These are phyloP conservation scores for Oncorhynchus kisutch DNA, from an alignment of 2,113 vertebrate genomes.

Conservation along the genomic window DNA sequence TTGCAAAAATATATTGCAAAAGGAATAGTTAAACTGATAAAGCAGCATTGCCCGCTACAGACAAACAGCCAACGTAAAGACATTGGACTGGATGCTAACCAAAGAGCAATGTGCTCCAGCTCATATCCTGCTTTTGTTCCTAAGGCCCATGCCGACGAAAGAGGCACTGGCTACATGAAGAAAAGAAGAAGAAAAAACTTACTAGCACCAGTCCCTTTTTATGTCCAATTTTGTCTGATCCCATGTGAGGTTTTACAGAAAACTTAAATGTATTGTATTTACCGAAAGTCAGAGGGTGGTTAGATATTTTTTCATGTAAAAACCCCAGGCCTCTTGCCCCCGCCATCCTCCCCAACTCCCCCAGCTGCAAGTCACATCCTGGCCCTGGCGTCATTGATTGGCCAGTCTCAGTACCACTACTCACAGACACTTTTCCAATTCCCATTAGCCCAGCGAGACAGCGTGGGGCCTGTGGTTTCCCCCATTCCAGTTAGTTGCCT, in stretches of 20 bases:
- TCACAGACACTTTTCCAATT: constrained; percentile 47
- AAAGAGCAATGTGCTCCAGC: not conserved
- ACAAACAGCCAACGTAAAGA: not conserved
- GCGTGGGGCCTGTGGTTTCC: constrained; percentile 72
- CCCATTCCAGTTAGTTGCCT: constrained; percentile 37
- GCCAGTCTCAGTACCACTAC: constrained; percentile 26
- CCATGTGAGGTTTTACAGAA: constrained; percentile 22
- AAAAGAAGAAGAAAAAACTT: not conserved
- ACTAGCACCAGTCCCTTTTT: not conserved
- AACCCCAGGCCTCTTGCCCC: not conserved
- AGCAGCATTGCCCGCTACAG: not conserved
- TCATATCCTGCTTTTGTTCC: not conserved
- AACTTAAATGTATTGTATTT: constrained; percentile 13
- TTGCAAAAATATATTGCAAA: no score
- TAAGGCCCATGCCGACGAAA: not conserved
- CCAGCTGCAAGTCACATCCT: constrained; percentile 6
- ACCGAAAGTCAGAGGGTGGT: constrained; percentile 24
- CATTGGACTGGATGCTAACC: not conserved
- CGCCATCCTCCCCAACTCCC: not conserved
- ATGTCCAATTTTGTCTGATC: not conserved
- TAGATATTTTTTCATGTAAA: constrained; percentile 19
- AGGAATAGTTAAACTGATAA: not conserved
- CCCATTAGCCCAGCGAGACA: constrained; percentile 57
- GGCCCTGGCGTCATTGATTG: constrained; percentile 27
- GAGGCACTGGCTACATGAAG: not conserved